These are phyloP conservation scores for Parthenolecanium corni DNA, from an alignment of 2,888 invertebrate genomes.

Conservation along the genomic window DNA sequence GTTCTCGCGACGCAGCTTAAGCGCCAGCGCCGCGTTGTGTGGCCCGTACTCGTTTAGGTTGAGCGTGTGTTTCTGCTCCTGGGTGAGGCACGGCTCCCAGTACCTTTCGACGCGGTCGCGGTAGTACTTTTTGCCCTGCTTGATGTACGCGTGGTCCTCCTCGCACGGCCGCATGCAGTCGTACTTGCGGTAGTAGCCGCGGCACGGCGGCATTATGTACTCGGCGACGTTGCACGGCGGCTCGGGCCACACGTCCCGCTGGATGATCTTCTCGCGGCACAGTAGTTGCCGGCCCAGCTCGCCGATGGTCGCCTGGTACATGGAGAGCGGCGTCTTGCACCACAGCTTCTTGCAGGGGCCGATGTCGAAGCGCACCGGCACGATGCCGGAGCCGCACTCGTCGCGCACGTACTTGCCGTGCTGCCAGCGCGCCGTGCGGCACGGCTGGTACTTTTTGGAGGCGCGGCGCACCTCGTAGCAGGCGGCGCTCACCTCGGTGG, in stretches of 20 bases:
- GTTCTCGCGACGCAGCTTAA: conserved; percentile 1
- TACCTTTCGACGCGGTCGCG: conserved; percentile 10
- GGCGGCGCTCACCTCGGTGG: too few species aligned
- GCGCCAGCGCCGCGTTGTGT: conserved; percentile 6
- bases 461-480: too few species aligned
- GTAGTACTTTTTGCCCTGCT: conserved; percentile 4
- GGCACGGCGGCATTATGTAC: conserved; percentile 15
- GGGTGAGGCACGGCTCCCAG: conserved; percentile 12
- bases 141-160: background rate
- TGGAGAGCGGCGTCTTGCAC: conserved; percentile 13
- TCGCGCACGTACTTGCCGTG: conserved; percentile 6
- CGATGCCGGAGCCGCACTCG: conserved; percentile 22
- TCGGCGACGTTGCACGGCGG: conserved; percentile 18
- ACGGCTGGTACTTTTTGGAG: too few species aligned
- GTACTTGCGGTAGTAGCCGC: conserved; percentile 6
- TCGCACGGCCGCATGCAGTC: conserved; percentile 20
- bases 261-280: background rate
- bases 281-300: conserved; percentile 17
- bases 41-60: conserved; percentile 13
- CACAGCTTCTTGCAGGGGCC: background rate
- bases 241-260: conserved; percentile 3
- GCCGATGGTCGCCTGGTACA: conserved; percentile 20
- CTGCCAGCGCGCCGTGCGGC: background rate
- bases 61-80: conserved; percentile 4
- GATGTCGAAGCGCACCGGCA: conserved; percentile 5